These are phyloP conservation scores for Henricia sp. DNA, from an alignment of 53 echinoderm and acorn worm species.

Conservation along the genomic window DNA sequence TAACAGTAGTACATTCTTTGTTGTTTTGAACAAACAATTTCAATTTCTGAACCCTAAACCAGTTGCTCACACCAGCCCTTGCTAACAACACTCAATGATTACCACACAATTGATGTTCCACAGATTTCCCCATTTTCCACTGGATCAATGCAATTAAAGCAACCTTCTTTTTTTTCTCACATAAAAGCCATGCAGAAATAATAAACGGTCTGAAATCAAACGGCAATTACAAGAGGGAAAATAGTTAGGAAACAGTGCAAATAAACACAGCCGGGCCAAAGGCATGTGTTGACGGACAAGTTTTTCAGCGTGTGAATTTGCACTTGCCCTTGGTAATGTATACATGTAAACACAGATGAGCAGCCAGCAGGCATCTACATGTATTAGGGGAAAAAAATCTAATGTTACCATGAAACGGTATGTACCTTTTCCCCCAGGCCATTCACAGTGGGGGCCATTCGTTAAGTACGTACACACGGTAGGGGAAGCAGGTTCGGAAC, in stretches of 20 bases:
- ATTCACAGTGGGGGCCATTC: no score
- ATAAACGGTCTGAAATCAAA: conserved; percentile 56
- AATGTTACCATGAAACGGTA: no score
- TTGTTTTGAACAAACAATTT: neutral
- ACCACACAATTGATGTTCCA: neutral
- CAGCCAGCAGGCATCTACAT: no score
- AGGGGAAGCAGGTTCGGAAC: no score
- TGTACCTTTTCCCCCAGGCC: no score
- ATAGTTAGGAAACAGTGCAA: conserved; percentile 31
- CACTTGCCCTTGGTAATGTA: neutral
- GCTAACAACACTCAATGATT: neutral
- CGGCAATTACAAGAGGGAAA: conserved; percentile 41
- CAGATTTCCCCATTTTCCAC: neutral
- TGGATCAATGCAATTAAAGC: no score
- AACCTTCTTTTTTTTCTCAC: conserved; percentile 38
- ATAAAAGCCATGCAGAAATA: conserved; percentile 22
- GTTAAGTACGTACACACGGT: no score
- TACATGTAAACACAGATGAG: conserved; percentile 24
- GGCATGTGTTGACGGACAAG: conserved; percentile 12
- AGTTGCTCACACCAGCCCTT: neutral
- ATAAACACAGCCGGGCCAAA: conserved; percentile 47
- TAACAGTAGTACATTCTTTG: neutral
- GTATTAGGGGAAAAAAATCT: no score
- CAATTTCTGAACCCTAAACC: neutral
- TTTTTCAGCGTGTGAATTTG: conserved; percentile 17